Evolutionary conservation across 1,140 invertebrate genomes (phyloP), one percentile per base, ranked within the genome.

Genomic region (Chionoecetes opilio): DNA sequence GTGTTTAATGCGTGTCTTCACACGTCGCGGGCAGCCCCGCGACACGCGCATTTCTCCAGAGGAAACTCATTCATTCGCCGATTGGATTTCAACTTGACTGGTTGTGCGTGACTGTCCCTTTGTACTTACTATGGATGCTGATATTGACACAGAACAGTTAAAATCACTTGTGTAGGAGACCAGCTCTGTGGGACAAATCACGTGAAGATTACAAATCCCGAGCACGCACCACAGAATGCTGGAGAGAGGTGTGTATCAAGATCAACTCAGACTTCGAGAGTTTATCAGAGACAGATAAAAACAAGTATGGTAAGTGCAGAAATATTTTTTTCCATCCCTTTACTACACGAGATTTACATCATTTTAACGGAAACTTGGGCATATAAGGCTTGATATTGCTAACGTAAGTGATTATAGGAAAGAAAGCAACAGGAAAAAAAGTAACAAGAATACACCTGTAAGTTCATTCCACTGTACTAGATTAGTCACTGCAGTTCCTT

Each of bases 351-450:
- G 3, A 37, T 88, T 88, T 31, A 31, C 29, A 88, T 37, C 6
- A 34, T 88, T 37, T 26, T 34, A 26, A 88, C 31, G 86, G 29
- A 88, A 88, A 88, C 31, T 34, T 88, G 34, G 86, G 34, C 35
- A 5, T 88, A 32, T 88, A 32, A 41, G 86, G 34, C 86, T 88
- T 88, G 29, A 37, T 88, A 26, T 88, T 88, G 29, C 86, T 88
- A 88, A 31, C 86, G 34, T 88, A 37, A 32, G 86, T 32, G 26
- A 37, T 88, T 41, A 41, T 41, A 41, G 38, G 38, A 88, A 26
- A 88, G 35, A 37, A 88, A 88, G 86, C 86, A 88, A 88, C 86
- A 88, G 29, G 86, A 88, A 88, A 88, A 88, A 88, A 37, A 34
- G 34, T 34, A 31, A 32, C 26, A 26, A 88, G 82, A 29, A 3